Percentiles rank a stretch among this genome's conserved stretches.
Evolutionary conservation across 2,113 vertebrate species (phyloP).

Genomic region (Xenotilapia flavipinnis): DNA sequence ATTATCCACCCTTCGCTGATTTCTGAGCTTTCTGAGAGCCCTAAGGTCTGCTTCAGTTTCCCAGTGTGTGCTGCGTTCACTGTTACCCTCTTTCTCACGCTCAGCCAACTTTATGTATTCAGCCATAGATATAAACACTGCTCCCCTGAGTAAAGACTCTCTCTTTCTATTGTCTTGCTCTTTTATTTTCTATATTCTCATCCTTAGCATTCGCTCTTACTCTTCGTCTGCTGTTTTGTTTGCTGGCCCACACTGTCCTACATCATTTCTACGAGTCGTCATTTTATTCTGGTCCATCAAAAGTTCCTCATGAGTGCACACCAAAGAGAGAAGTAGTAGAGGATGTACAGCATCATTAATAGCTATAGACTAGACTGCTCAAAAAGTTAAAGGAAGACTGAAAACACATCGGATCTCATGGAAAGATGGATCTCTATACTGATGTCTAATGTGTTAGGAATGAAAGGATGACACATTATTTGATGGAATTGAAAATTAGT

Average conservation of each 20-base stretch:
- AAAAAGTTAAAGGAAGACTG: background rate
- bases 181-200: background rate
- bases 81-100: conserved; percentile 52
- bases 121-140: conserved; percentile 47
- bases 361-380: background rate
- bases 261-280: background rate
- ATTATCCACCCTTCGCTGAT: conserved; percentile 60
- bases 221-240: background rate
- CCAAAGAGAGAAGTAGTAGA: background rate
- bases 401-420: rapidly evolving
- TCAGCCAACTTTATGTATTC: conserved; percentile 60
- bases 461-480: background rate
- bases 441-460: background rate
- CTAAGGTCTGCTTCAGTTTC: conserved; percentile 52
- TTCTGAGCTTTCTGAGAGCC: conserved; percentile 49
- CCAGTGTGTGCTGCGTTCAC: conserved; percentile 30
- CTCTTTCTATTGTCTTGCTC: conserved; percentile 14
- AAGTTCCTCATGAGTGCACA: background rate
- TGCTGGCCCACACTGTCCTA: background rate
- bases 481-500: background rate
- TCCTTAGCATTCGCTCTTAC: background rate
- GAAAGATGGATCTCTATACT: background rate
- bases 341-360: background rate
- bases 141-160: conserved; percentile 24
- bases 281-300: background rate